phyloP scores from a whole-genome alignment of 2,888 invertebrate species.

The Oligia strigilis region DNA sequence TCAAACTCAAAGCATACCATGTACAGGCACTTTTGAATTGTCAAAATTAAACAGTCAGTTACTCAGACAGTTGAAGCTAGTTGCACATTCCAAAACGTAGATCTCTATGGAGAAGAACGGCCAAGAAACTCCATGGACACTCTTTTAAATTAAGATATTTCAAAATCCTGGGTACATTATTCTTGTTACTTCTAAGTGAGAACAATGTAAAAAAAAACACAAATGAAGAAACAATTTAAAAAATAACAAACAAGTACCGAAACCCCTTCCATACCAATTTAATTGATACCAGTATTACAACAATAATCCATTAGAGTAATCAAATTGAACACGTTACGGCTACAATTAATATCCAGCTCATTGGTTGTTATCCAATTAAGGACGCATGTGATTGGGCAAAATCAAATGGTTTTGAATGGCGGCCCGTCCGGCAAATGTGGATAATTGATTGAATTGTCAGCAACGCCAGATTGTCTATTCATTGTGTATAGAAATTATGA shows the following conservation, averaged over 20 bases:
- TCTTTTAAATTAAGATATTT: too few relatives aligned
- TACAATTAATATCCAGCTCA: slow-evolving; percentile 46
- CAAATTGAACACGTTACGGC: slow-evolving; percentile 33
- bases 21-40: too few relatives aligned
- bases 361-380: slow-evolving; percentile 43
- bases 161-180: too few relatives aligned
- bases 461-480: slow-evolving; percentile 43
- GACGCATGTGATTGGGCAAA: slow-evolving; percentile 50
- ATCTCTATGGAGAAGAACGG: too few relatives aligned
- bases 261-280: slow-evolving; percentile 9
- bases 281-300: slow-evolving; percentile 27
- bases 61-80: too few relatives aligned
- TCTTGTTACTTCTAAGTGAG: too few relatives aligned
- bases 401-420: slow-evolving; percentile 55
- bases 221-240: too few relatives aligned
- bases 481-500: slow-evolving; percentile 38
- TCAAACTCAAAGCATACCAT: too few relatives aligned
- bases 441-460: slow-evolving; percentile 59
- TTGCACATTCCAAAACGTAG: too few relatives aligned
- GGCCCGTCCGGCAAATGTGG: slow-evolving; percentile 33
- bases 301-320: slow-evolving; percentile 44
- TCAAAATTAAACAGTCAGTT: too few relatives aligned
- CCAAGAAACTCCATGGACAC: too few relatives aligned
- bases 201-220: too few relatives aligned
- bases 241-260: not conserved